These are phyloP conservation scores for Penaeus monodon DNA, from an alignment of 2,888 invertebrate genomes.

Conservation along the genomic window DNA sequence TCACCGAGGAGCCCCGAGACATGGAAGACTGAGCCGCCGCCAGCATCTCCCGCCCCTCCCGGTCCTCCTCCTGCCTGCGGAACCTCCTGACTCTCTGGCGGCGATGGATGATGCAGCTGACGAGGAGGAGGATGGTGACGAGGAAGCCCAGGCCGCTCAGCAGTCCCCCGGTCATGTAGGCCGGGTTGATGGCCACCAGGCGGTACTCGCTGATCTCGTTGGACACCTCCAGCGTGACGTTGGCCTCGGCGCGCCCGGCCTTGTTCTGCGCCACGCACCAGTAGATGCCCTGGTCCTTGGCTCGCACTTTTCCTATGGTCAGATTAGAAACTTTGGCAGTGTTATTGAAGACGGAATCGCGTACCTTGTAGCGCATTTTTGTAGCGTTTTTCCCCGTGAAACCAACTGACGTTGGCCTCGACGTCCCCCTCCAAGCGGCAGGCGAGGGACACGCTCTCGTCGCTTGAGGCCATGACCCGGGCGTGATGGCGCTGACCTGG, in stretches of 20 bases:
- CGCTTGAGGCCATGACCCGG: slow-evolving; percentile 62
- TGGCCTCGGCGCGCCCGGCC: slow-evolving; percentile 84
- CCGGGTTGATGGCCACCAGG: slow-evolving; percentile 17
- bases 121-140: slow-evolving; percentile 36
- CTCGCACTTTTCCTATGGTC: slow-evolving; percentile 85
- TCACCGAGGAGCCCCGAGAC: background rate
- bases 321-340: slow-evolving; percentile 80
- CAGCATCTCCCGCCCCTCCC: slow-evolving; percentile 22
- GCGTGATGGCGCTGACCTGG: slow-evolving; percentile 72
- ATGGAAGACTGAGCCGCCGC: background rate
- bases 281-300: slow-evolving; percentile 86
- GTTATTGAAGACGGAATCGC: slow-evolving; percentile 56
- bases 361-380: slow-evolving; percentile 55
- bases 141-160: slow-evolving; percentile 41
- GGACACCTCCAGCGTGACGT: slow-evolving; percentile 77
- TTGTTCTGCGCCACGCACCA: slow-evolving; percentile 83
- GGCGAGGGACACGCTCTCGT: slow-evolving; percentile 67
- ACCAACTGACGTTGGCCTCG: slow-evolving; percentile 79
- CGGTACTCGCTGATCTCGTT: slow-evolving; percentile 46
- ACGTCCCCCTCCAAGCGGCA: slow-evolving; percentile 75
- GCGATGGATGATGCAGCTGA: slow-evolving; percentile 48
- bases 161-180: slow-evolving; percentile 43
- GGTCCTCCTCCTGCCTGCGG: slow-evolving; percentile 43
- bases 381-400: slow-evolving; percentile 63
- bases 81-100: slow-evolving; percentile 42